phyloP scores from a whole-genome alignment of 2,888 invertebrate species.

The Nineta flava region DNA sequence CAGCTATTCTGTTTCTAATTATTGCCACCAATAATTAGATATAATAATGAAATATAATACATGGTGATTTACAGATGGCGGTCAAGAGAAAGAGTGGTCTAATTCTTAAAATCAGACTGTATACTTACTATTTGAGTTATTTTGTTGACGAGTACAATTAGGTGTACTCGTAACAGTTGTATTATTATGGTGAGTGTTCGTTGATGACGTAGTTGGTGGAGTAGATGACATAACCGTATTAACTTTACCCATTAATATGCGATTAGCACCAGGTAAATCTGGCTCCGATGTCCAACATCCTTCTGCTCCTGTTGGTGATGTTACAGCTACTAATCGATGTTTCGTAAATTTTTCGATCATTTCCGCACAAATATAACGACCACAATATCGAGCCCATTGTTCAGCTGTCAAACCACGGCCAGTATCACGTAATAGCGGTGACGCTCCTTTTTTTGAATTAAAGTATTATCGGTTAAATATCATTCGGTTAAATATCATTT shows the following conservation, averaged over 20 bases:
- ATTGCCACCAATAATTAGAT: too few species aligned
- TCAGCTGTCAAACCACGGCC: constrained; percentile 52
- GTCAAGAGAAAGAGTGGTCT: neutral
- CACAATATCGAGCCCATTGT: constrained; percentile 61
- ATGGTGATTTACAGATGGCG: neutral
- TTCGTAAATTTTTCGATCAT: constrained; percentile 50
- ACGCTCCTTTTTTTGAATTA: constrained; percentile 41
- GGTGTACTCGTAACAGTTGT: neutral
- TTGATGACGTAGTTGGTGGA: too few species aligned
- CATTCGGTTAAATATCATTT: neutral
- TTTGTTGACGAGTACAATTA: constrained; percentile 13
- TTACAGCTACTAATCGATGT: constrained; percentile 36
- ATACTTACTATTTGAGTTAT: constrained; percentile 12
- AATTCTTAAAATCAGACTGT: too few species aligned
- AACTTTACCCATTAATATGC: constrained; percentile 33
- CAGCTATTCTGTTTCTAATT: too few species aligned
- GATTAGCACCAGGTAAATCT: constrained; percentile 29
- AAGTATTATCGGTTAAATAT: neutral
- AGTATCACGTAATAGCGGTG: constrained; percentile 47
- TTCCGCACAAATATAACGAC: constrained; percentile 51
- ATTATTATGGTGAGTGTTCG: too few species aligned
- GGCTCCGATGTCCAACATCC: constrained; percentile 44
- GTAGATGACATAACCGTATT: constrained; percentile 9
- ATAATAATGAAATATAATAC: too few species aligned
- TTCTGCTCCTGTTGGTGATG: constrained; percentile 29